Evolutionary conservation across 2,797 vertebrate species (phyloP), one percentile per base, ranked within the genome.

Genomic region (Rhyacichthys aspro): DNA sequence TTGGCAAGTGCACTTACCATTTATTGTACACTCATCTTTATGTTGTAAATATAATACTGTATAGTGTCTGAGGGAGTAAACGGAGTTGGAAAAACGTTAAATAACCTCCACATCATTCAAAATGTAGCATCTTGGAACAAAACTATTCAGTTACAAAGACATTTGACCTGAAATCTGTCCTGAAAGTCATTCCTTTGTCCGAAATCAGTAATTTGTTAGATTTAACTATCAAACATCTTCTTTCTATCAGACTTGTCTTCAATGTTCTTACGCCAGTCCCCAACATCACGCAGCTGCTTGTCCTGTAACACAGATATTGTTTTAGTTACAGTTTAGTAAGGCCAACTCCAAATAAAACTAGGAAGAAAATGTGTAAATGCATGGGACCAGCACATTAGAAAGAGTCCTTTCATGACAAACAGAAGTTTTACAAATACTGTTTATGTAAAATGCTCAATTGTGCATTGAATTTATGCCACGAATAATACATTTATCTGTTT

Each of bases 171-270:
- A 72, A 50, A 53, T 47, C 45, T 67, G 61, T 79, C 60, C 46
- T 52, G 55, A 60, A 67, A 43, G 60, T 43, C 19, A 41, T 10
- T 43, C 36, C 12, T 6, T 16, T 57, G 45, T 18, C 52, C 34
- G 34, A 41, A 54, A 15, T 16, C 12, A 7, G 5, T 2, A 9
- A 14, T 36, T 11, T 36, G 16, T 38, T 42, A 45, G 34, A 23
- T 86, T 86, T 90, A 88, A 72, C 92, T 94, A 91, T 98, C 88
- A 11, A 90, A 90, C 88, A 89, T 89, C 82, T 89, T 90, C 89
- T 89, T 90, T 79, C 87, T 87, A 19, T 90, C 88, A 43, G 88
- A 86, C 81, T 90, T 88, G 83, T 90, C 88, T 48, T 90, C 89
- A 2, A 89, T 84, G 81, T 90, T 90, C 75, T 90, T 88, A 70